Conservation (phyloP, 2,113 vertebrate species). For the Siniperca knerii region DNA sequence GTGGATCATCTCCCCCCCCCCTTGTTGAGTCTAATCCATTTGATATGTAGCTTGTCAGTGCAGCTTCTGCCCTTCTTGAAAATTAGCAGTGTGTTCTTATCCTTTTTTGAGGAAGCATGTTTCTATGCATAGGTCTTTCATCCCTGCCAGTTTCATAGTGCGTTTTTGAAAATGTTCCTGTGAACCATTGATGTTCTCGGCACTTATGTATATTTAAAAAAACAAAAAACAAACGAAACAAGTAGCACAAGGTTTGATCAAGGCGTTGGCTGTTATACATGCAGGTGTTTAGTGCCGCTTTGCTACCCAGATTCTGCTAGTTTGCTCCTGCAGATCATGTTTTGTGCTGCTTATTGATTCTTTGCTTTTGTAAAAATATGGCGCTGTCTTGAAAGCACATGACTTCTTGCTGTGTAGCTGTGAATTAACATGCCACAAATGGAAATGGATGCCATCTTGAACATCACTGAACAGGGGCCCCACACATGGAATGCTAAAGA, state of each 20-base stretch:
- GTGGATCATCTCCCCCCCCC: conserved; percentile 76
- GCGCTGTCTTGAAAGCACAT: conserved; percentile 68
- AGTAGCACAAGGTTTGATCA: conserved; percentile 64
- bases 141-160: conserved; percentile 70
- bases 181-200: conserved; percentile 64
- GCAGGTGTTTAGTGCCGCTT: conserved; percentile 66
- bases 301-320: conserved; percentile 50
- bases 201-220: conserved; percentile 67
- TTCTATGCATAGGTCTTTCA: conserved; percentile 74
- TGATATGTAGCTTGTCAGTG: conserved; percentile 81
- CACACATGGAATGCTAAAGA: conserved; percentile 69
- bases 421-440: conserved; percentile 62
- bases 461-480: conserved; percentile 42
- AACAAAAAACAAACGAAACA: conserved; percentile 20
- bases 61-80: conserved; percentile 69
- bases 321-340: conserved; percentile 50
- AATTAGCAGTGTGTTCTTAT: conserved; percentile 67
- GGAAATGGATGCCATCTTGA: conserved; percentile 47
- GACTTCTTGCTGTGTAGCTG: conserved; percentile 66
- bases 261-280: conserved; percentile 58
- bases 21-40: conserved; percentile 84
- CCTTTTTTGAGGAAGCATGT: conserved; percentile 78
- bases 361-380: conserved; percentile 59
- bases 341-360: conserved; percentile 58
- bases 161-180: conserved; percentile 61